Evolutionary conservation across 2,888 invertebrate species (phyloP).

Genomic region (Priapulus caudatus): DNA sequence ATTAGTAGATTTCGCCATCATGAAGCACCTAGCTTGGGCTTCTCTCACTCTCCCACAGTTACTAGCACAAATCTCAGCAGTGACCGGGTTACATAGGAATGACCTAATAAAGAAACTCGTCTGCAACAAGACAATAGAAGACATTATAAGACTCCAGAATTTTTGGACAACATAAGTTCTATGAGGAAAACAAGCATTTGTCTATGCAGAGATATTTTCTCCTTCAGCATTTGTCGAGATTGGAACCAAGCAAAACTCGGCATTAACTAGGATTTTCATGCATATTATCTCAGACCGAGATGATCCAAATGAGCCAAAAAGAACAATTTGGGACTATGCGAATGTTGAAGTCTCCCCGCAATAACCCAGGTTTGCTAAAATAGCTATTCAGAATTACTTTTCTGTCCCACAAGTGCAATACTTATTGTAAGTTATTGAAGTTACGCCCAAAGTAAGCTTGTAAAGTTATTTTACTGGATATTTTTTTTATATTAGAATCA

Average conservation of each 20-base stretch:
- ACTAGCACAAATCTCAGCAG: neutral
- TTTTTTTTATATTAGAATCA: too few species aligned
- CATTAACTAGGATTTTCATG: neutral
- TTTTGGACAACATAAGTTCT: neutral
- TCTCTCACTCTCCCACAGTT: neutral
- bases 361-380: too few species aligned
- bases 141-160: neutral
- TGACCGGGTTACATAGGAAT: neutral
- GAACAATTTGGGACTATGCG: neutral
- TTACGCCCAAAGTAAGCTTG: too few species aligned
- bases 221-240: neutral
- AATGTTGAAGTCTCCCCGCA: neutral
- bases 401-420: too few species aligned
- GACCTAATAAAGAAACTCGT: neutral
- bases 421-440: too few species aligned
- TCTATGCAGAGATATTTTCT: neutral
- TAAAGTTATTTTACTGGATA: too few species aligned
- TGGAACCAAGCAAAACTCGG: neutral
- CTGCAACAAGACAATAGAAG: neutral
- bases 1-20: neutral
- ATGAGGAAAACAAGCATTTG: neutral
- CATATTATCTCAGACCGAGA: neutral
- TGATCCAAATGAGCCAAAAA: neutral
- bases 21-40: slow-evolving; percentile 1
- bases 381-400: too few species aligned